These are phyloP conservation scores for Ciconia maguari DNA, from an alignment of 2,113 vertebrate species.

Conservation along the genomic window DNA sequence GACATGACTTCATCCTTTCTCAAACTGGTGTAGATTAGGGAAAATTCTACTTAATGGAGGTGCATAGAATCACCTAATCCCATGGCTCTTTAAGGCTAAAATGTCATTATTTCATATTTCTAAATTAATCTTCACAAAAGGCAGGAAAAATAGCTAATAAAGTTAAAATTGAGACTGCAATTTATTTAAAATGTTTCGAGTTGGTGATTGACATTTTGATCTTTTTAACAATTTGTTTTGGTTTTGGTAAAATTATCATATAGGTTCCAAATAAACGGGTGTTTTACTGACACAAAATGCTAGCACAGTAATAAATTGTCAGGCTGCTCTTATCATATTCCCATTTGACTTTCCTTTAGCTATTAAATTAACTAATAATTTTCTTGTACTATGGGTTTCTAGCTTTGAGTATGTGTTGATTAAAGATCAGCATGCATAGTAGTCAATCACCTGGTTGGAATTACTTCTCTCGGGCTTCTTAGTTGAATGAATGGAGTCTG, in stretches of 20 bases:
- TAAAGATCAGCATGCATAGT: conserved; percentile 43
- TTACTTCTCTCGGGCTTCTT: conserved; percentile 17
- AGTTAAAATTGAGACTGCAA: not conserved
- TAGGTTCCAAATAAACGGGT: not conserved
- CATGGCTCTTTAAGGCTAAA: not conserved
- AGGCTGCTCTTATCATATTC: not conserved
- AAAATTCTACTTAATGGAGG: not conserved
- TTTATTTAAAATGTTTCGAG: not conserved
- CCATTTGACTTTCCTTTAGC: conserved; percentile 11
- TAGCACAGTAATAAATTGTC: not conserved
- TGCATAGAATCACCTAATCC: not conserved
- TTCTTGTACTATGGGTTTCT: conserved; percentile 24
- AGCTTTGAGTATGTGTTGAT: conserved; percentile 44
- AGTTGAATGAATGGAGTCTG: conserved; percentile 1
- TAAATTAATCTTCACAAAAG: not conserved
- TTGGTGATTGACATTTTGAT: not conserved
- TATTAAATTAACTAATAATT: conserved; percentile 61
- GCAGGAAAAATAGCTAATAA: not conserved
- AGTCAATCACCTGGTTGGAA: conserved; percentile 31
- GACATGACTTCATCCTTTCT: not conserved
- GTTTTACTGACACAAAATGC: not conserved
- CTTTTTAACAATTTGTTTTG: not conserved
- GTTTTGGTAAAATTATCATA: not conserved
- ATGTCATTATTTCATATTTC: not conserved
- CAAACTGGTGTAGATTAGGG: not conserved